Conservation (phyloP, 1,140 invertebrate genomes). For the Episyrphus balteatus region DNA sequence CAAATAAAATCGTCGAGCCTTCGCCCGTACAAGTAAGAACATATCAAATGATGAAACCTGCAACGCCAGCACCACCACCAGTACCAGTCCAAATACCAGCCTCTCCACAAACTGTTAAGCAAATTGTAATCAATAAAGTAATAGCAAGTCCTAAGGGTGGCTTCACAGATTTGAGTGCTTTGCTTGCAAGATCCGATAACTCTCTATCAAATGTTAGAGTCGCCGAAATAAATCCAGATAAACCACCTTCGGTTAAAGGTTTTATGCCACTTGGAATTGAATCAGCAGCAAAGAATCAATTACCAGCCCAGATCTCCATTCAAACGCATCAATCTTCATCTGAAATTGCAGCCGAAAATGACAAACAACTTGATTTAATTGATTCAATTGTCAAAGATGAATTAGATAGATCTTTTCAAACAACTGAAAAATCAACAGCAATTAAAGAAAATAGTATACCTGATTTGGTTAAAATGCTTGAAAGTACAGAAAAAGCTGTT, state of each 20-base stretch:
- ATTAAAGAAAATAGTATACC: constrained; percentile 24
- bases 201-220: neutral
- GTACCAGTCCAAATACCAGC: constrained; percentile 3
- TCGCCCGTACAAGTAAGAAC: constrained; percentile 1
- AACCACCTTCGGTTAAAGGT: constrained; percentile 13
- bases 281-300: constrained; percentile 29
- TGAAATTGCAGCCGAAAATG: constrained; percentile 29
- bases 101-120: constrained; percentile 22
- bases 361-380: constrained; percentile 35
- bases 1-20: neutral
- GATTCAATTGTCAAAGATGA: constrained; percentile 26
- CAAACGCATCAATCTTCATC: constrained; percentile 31
- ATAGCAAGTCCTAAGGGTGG: constrained; percentile 26
- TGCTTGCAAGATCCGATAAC: constrained; percentile 10
- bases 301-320: constrained; percentile 30
- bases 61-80: neutral
- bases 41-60: neutral
- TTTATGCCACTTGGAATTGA: constrained; percentile 29
- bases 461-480: constrained; percentile 33
- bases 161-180: constrained; percentile 27
- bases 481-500: constrained; percentile 20
- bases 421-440: constrained; percentile 9
- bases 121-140: constrained; percentile 30
- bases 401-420: constrained; percentile 16
- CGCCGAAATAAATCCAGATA: neutral